Conservation (phyloP, 2,113 vertebrate genomes). For the Triplophysa rosa region DNA sequence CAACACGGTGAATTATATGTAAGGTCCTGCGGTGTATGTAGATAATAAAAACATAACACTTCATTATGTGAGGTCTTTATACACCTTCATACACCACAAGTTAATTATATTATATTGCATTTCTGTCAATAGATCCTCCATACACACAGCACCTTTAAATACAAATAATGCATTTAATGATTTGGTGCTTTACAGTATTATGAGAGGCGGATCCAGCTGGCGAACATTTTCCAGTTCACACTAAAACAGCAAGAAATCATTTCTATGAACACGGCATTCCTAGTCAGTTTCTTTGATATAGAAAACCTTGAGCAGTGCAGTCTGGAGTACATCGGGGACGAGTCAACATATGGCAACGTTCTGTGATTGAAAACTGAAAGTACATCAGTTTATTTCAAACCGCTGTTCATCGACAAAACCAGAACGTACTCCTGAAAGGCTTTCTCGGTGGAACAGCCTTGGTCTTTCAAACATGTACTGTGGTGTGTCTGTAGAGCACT, state of each 20-base stretch:
- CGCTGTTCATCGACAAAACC: background rate
- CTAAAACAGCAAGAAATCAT: background rate
- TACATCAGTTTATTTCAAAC: slow-evolving; percentile 1
- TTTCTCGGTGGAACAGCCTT: background rate
- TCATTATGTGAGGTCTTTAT: too few relatives aligned
- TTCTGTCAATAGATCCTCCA: too few relatives aligned
- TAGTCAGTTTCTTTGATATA: background rate
- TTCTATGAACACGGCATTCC: background rate
- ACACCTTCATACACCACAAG: too few relatives aligned
- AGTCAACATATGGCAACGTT: background rate
- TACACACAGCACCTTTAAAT: background rate
- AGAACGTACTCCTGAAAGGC: background rate
- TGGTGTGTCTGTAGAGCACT: slow-evolving; percentile 1
- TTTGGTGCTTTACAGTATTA: background rate
- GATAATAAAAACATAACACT: too few relatives aligned
- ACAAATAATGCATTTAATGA: background rate
- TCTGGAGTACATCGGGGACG: background rate
- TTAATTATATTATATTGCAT: too few relatives aligned
- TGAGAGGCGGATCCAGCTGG: background rate
- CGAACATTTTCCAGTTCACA: background rate
- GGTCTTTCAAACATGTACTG: background rate
- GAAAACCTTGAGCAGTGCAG: background rate
- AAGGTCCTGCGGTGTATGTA: too few relatives aligned
- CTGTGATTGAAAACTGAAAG: background rate
- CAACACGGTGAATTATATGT: too few relatives aligned